phyloP scores from a whole-genome alignment of 2,797 vertebrate species.

The Melanotaenia nigrans region DNA sequence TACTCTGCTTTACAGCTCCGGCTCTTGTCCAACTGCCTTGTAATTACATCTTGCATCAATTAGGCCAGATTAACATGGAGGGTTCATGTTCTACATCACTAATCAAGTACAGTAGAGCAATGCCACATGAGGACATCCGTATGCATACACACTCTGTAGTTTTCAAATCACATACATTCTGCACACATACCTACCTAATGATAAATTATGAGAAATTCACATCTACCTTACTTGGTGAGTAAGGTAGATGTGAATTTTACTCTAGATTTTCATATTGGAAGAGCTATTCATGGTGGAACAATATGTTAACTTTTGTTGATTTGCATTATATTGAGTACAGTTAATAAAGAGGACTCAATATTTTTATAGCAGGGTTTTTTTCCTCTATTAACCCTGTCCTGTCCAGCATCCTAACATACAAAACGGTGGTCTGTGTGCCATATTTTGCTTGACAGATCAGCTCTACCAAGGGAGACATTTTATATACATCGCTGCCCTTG shows the following conservation, averaged over 20 bases:
- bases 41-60: constrained; percentile 53
- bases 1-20: not conserved
- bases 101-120: constrained; percentile 24
- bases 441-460: too few relatives aligned
- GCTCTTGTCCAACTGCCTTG: constrained; percentile 38
- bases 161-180: not conserved
- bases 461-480: too few relatives aligned
- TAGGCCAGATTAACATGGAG: constrained; percentile 31
- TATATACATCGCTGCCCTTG: too few relatives aligned
- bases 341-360: not conserved
- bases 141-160: not conserved
- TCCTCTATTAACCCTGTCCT: too few relatives aligned
- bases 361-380: too few relatives aligned
- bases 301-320: not conserved
- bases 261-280: not conserved
- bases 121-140: constrained; percentile 31
- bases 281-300: not conserved
- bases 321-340: not conserved
- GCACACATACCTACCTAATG: not conserved
- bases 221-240: too few relatives aligned
- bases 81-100: constrained; percentile 37
- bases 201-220: too few relatives aligned
- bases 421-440: too few relatives aligned
- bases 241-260: not conserved
- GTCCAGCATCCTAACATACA: too few relatives aligned